Base-by-base conservation (phyloP, 2,113 vertebrate genomes). In the Anser brachyrhynchus region DNA sequence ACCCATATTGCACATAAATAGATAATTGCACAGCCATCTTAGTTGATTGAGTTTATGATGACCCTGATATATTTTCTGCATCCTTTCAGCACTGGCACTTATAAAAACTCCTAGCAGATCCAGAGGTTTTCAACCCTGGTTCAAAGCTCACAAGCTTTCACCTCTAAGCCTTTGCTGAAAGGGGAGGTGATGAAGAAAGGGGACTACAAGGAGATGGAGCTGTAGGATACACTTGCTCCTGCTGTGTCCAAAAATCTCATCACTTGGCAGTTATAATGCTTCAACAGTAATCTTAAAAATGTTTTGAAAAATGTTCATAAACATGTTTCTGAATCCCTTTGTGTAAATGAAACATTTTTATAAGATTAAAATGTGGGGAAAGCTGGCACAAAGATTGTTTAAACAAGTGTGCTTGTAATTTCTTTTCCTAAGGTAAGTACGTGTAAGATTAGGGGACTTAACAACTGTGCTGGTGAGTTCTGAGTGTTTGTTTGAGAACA, bases 271-370 rank as follows among this genome's bases (percentile, higher is more conserved):
- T 66, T 74, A 62, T 19, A 77, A 67, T 79, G 46, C 43, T 96
- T 89, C 84, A 96, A 84, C 13, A 35, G 20, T 90, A 95, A 95
- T 90, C 97, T 96, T 97, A 19, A 97, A 94, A 95, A 95, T 95
- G 79, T 96, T 96, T 97, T 94, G 84, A 91, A 97, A 94, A 97
- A 96, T 96, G 88, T 97, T 95, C 93, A 89, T 96, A 98, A 98
- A 96, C 95, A 96, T 95, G 91, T 95, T 95, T 97, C 94, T 85
- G 84, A 96, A 96, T 97, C 90, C 71, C 37, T 83, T 89, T 93
- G 91, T 95, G 69, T 89, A 92, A 96, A 22, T 93, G 80, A 97
- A 96, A 94, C 80, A 95, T 95, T 97, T 97, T 96, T 97, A 81
- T 93, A 94, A 91, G 96, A 97, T 97, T 96, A 96, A 97, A 96